Conservation (phyloP, 2,113 vertebrate species). For the Pelodiscus sinensis region DNA sequence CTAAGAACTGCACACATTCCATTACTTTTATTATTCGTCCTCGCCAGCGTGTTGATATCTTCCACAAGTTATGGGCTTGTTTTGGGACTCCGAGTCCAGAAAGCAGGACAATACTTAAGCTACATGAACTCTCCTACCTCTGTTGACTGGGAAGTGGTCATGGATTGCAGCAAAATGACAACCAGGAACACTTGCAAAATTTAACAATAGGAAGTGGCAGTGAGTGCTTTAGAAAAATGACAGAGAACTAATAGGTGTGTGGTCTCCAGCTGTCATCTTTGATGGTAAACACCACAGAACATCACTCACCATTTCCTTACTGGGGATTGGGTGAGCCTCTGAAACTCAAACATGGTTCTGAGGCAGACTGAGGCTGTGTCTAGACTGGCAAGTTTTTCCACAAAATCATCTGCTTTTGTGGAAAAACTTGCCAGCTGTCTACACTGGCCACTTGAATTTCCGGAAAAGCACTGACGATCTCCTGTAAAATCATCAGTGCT, state of each 20-base stretch:
- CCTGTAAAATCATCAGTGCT: too few species aligned
- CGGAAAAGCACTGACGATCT: too few species aligned
- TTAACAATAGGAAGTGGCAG: background rate
- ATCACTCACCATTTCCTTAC: background rate
- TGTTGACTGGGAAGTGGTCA: background rate
- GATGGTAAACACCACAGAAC: background rate
- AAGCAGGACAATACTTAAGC: background rate
- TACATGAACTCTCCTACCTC: background rate
- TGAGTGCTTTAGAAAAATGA: background rate
- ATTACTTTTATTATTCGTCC: background rate
- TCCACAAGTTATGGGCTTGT: constrained; percentile 5
- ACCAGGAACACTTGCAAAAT: background rate
- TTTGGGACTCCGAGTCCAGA: background rate
- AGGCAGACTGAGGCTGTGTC: background rate
- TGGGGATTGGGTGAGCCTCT: background rate
- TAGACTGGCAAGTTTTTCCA: too few species aligned
- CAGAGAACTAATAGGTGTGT: background rate
- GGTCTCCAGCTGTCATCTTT: background rate
- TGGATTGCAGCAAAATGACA: background rate
- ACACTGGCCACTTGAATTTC: too few species aligned
- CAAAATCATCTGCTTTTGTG: too few species aligned
- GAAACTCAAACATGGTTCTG: background rate
- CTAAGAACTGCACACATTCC: background rate
- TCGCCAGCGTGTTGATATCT: background rate
- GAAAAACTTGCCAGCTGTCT: too few species aligned